phyloP scores from a whole-genome alignment of 2,797 vertebrate genomes.

The Amphiprion clarkii region DNA sequence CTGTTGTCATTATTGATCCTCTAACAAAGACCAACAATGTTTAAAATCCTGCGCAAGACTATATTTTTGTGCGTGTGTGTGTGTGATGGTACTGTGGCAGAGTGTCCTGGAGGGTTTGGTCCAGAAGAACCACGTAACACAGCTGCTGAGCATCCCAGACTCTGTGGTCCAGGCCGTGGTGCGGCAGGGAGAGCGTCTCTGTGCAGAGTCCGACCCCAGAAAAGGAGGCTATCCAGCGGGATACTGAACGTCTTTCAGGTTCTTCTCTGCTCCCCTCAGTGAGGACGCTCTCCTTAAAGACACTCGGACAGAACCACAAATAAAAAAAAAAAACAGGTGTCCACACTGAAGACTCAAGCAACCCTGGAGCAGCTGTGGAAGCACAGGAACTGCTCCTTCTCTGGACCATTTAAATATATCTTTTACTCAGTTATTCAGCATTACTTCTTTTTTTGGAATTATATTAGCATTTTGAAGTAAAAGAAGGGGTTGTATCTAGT shows the following conservation, averaged over 20 bases:
- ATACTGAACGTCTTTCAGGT: slow-evolving; percentile 75
- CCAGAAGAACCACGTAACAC: slow-evolving; percentile 85
- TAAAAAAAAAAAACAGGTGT: slow-evolving; percentile 4
- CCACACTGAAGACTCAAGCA: slow-evolving; percentile 46
- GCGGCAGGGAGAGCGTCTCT: slow-evolving; percentile 79
- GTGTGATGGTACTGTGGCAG: slow-evolving; percentile 59
- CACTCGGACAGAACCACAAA: slow-evolving; percentile 51
- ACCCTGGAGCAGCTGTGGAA: slow-evolving; percentile 49
- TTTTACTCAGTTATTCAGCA: slow-evolving; percentile 35
- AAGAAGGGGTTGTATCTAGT: slow-evolving; percentile 62
- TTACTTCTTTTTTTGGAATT: slow-evolving; percentile 46
- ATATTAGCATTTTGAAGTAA: slow-evolving; percentile 66
- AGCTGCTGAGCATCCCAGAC: slow-evolving; percentile 76
- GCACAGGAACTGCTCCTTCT: slow-evolving; percentile 45
- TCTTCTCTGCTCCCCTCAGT: slow-evolving; percentile 11
- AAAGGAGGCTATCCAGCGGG: slow-evolving; percentile 88
- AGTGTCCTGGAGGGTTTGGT: slow-evolving; percentile 81
- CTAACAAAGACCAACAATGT: neutral
- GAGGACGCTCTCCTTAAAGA: slow-evolving; percentile 45
- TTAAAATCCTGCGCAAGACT: slow-evolving; percentile 2
- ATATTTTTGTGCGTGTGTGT: slow-evolving; percentile 6
- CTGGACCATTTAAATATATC: slow-evolving; percentile 9
- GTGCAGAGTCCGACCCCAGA: slow-evolving; percentile 85
- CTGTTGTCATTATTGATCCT: neutral
- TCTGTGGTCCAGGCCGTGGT: slow-evolving; percentile 86